Base-by-base conservation (phyloP, 2,113 vertebrate genomes). In the Falcunculus frontatus region DNA sequence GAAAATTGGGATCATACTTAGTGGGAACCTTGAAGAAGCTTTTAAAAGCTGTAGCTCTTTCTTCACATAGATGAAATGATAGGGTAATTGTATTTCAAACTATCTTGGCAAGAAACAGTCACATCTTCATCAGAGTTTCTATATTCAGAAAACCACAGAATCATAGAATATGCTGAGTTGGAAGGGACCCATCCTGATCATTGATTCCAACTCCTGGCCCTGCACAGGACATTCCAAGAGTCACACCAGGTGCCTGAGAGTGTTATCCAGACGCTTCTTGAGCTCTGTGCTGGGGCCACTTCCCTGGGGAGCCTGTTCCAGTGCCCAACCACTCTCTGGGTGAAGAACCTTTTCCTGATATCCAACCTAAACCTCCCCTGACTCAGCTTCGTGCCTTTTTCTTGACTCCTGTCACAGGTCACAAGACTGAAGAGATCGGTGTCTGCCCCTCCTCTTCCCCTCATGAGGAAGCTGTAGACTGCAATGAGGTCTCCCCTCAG, bases 241-340 rank as follows among this genome's bases (percentile, higher is more conserved):
- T 39, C 33, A 46, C 33, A 30, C 4, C 7, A 6, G 4, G 39
- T 39, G 16, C 39, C 53, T 8, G 11, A 60, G 25, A 19, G 6
- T 0, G 2, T 12, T 39, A 7, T 4, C 19, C 18, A 33, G 57
- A 33, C 0, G 1, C 32, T 15, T 5, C 26, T 27, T 46, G 29
- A 53, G 4, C n/a, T 53, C 30, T 53, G 7, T 41, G 46, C 69
- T 46, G 39, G 2, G 39, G 60, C 6, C 46, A n/a, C 39, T 26
- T 1, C 11, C 11, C 46, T 52, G 44, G 29, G 29, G 11, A 59
- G 16, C 16, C 33, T 60, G n/a, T 14, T 68, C 19, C 46, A 39
- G 29, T 26, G 4, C 13, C 23, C 39, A 46, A 1, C 1, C 23
- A 39, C 10, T 1, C 12, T 16, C 23, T 4, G 15, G 10, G 29